phyloP scores from a whole-genome alignment of 2,797 vertebrate genomes.

The Urosaurus nigricauda region DNA sequence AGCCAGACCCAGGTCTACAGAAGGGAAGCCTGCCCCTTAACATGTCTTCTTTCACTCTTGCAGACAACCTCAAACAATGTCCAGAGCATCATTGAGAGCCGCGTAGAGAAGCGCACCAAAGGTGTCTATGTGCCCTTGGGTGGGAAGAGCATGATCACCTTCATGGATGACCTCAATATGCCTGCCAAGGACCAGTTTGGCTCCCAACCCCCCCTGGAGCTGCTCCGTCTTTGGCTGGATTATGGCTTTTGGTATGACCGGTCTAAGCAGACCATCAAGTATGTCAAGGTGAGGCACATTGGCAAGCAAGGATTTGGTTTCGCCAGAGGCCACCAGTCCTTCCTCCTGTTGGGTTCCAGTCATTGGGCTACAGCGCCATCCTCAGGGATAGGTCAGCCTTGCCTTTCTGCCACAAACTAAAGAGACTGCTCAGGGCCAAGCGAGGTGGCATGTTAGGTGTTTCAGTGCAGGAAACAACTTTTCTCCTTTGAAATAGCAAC shows the following conservation, averaged over 20 bases:
- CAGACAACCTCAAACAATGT: conserved; percentile 89
- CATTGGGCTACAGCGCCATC: neutral
- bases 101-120: conserved; percentile 90
- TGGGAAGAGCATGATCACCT: conserved; percentile 87
- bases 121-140: conserved; percentile 85
- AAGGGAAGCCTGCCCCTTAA: neutral
- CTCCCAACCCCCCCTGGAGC: conserved; percentile 91
- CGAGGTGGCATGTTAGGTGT: too few relatives aligned
- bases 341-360: too few relatives aligned
- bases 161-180: conserved; percentile 93
- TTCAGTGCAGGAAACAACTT: neutral
- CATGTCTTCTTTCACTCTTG: neutral
- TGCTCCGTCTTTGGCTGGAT: conserved; percentile 90
- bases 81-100: conserved; percentile 88
- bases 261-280: conserved; percentile 84
- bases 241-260: conserved; percentile 93
- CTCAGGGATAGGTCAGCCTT: too few relatives aligned
- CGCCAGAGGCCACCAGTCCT: too few relatives aligned
- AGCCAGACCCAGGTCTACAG: neutral
- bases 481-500: neutral
- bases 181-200: conserved; percentile 88
- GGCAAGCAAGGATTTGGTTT: too few relatives aligned
- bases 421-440: neutral
- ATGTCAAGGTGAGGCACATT: conserved; percentile 84
- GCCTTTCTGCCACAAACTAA: neutral